Evolutionary conservation across 2,113 vertebrate genomes (phyloP), one percentile per base, ranked within the genome.

Genomic region (Eretmochelys imbricata): DNA sequence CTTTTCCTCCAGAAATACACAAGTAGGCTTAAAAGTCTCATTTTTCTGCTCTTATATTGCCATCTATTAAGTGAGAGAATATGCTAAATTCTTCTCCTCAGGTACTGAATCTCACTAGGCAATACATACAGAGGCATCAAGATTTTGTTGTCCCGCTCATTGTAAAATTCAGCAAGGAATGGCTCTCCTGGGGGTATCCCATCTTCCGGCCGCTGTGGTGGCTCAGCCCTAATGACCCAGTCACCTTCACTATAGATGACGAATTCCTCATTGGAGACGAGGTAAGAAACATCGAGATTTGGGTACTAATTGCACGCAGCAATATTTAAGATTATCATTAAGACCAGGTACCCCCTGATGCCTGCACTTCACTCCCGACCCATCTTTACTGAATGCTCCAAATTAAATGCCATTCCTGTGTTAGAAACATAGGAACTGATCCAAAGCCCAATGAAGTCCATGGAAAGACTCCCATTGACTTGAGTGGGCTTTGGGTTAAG

Each of bases 241-340:
- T 84, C 1, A 99, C 99, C 1, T 99, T 99, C 92, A 98, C 98
- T 76, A 75, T 99, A 4, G 98, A 99, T 88, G 98, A 99, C 53
- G 99, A 99, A 95, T 99, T 99, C 84, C 98, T 99, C 84, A 99
- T 99, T 4, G 99, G 99, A 91, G 99, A 99, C 49, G 98, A 99
- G 99, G 99, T 99, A 94, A 94, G 97, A 59, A 59, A 53, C 5
- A 51, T 0, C 1, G 55, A 31, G 13, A 55, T 48, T 8, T 0
- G 3, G 72, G 31, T 27, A 3, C 31, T 31, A 27, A 4, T 5
- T 12, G 16, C 9, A 27, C 19, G 10, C n/a, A 1, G 4, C 9
- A 46, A 38, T 6, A 14, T 42, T 91, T 53, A 46, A 49, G 12
- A 76, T 38, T 35, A 48, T 29, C 8, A 35, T 1, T 2, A 16